A percentile compares a stretch with the other conserved stretches of the same genome.
Conservation (phyloP, 2,888 invertebrate species). For the Thelaira solivaga region DNA sequence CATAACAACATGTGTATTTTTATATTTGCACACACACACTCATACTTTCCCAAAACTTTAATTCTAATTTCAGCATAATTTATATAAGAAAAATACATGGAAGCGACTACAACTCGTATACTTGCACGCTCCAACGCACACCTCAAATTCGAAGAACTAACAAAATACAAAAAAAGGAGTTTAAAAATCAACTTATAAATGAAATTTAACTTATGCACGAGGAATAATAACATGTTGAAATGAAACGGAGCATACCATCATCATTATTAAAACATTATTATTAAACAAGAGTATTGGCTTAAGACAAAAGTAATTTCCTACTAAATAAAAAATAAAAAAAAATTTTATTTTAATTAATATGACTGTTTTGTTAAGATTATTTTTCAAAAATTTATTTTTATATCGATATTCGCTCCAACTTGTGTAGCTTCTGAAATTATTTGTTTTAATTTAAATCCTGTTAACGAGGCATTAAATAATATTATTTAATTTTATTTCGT, state of each 20-base stretch:
- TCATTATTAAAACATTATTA: conserved; percentile 53
- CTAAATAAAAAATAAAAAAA: background rate
- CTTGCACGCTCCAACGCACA: conserved; percentile 34
- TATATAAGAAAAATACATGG: conserved; percentile 12
- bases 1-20: conserved; percentile 65
- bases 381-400: too few relatives aligned
- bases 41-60: conserved; percentile 50
- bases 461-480: too few relatives aligned
- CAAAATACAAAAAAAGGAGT: conserved; percentile 9
- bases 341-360: background rate
- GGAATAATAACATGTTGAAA: conserved; percentile 51
- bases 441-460: too few relatives aligned
- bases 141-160: conserved; percentile 14
- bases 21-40: too few relatives aligned
- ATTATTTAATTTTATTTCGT: too few relatives aligned
- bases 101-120: background rate
- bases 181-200: conserved; percentile 11
- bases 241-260: conserved; percentile 47
- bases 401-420: too few relatives aligned
- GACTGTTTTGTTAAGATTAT: too few relatives aligned
- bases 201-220: conserved; percentile 46
- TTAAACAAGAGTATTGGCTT: conserved; percentile 18
- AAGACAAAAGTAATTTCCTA: background rate
- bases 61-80: conserved; percentile 53
- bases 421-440: too few relatives aligned